These are phyloP conservation scores for Chymomyza procnemis DNA, from an alignment of 2,888 invertebrate genomes.

Conservation along the genomic window DNA sequence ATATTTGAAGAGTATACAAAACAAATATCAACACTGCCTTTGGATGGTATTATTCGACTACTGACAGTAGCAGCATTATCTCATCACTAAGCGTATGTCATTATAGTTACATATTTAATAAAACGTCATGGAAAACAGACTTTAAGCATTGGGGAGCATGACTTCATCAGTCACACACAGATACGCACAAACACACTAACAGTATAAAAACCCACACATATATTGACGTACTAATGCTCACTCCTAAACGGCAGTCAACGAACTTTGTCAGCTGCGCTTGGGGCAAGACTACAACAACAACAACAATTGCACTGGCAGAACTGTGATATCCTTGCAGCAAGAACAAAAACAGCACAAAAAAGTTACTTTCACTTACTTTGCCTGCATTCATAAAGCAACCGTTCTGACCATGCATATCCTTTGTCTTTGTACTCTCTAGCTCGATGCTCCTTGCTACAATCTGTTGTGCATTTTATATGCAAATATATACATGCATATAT, in stretches of 20 bases:
- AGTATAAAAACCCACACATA: conserved; percentile 1
- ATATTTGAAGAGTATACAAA: background rate
- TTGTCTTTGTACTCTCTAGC: conserved; percentile 46
- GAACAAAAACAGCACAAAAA: conserved; percentile 8
- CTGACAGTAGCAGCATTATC: background rate
- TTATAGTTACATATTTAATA: conserved; percentile 1
- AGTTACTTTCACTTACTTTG: conserved; percentile 41
- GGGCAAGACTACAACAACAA: conserved; percentile 7
- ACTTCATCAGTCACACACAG: conserved; percentile 27
- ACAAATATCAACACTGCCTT: background rate
- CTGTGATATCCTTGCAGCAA: background rate
- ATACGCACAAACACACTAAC: background rate
- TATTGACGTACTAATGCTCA: background rate
- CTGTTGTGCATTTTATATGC: conserved; percentile 20
- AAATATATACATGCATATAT: conserved; percentile 18
- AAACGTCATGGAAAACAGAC: background rate
- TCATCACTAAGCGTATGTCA: background rate
- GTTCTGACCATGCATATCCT: background rate
- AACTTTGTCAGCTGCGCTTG: conserved; percentile 21
- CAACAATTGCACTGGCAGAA: background rate
- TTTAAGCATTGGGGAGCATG: conserved; percentile 16
- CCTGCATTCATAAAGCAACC: conserved; percentile 4
- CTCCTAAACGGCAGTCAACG: conserved; percentile 28
- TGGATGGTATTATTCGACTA: background rate
- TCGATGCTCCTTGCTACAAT: conserved; percentile 38